Percentiles rank a stretch among this genome's conserved stretches.
phyloP scores from a whole-genome alignment of 2,797 vertebrate species.

The Chelon labrosus region DNA sequence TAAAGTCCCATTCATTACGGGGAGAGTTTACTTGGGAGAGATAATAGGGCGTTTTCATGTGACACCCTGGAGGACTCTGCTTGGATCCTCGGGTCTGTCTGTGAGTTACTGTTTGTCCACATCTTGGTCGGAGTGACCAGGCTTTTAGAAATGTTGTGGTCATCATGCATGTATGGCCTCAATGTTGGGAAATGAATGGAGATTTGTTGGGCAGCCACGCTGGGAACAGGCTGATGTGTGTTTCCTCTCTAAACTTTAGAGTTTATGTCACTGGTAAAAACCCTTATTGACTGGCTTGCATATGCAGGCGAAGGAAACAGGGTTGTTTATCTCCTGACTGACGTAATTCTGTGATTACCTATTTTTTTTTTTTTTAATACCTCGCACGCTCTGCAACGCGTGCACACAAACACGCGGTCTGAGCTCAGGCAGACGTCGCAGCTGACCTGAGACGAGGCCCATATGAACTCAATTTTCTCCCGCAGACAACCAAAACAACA shows the following conservation, averaged over 20 bases:
- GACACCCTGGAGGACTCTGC: conserved; percentile 31
- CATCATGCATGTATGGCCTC: conserved; percentile 73
- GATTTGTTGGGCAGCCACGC: conserved; percentile 70
- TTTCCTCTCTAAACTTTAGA: conserved; percentile 68
- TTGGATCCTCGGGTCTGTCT: conserved; percentile 46
- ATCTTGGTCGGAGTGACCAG: conserved; percentile 54
- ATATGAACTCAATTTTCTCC: conserved; percentile 85
- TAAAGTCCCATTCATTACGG: conserved; percentile 66
- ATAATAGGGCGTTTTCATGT: conserved; percentile 27
- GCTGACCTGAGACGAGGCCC: conserved; percentile 74
- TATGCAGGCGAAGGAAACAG: conserved; percentile 48
- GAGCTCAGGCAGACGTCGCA: conserved; percentile 57
- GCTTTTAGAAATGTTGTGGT: conserved; percentile 75
- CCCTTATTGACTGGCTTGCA: conserved; percentile 67
- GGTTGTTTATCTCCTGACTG: conserved; percentile 76
- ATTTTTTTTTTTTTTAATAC: conserved; percentile 60
- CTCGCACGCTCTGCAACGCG: conserved; percentile 42
- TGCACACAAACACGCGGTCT: conserved; percentile 42
- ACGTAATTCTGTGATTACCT: conserved; percentile 77
- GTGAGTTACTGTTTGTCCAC: conserved; percentile 64
- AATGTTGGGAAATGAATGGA: conserved; percentile 76
- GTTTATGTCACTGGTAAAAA: conserved; percentile 79
- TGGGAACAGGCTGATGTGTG: conserved; percentile 70
- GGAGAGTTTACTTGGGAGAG: conserved; percentile 32
- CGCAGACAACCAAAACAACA: conserved; percentile 69